These are phyloP conservation scores for Thripadectes ignobilis DNA, from an alignment of 2,797 vertebrate species.

Conservation along the genomic window DNA sequence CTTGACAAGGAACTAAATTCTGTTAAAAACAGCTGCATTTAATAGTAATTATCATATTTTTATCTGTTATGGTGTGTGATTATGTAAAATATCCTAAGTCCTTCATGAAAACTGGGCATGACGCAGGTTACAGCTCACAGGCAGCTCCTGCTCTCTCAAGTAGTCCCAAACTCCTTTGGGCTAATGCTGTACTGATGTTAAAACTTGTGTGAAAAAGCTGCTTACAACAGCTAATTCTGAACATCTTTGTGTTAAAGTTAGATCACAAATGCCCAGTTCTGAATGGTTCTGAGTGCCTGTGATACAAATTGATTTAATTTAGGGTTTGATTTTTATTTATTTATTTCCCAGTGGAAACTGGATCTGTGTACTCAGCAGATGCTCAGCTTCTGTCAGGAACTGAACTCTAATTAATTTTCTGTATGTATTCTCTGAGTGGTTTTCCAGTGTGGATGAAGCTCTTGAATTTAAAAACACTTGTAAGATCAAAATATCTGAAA, in stretches of 20 bases:
- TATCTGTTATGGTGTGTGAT: not conserved
- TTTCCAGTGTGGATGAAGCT: constrained; percentile 29
- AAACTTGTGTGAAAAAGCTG: not conserved
- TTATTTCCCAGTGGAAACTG: constrained; percentile 12
- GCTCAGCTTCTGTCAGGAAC: constrained; percentile 33
- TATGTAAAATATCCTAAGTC: not conserved
- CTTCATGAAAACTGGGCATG: not conserved
- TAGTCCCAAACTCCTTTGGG: not conserved
- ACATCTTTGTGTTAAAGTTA: not conserved
- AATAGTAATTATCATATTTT: not conserved
- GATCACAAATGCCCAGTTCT: not conserved
- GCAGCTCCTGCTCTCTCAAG: not conserved
- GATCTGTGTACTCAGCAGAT: constrained; percentile 21
- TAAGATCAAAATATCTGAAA: constrained; percentile 17
- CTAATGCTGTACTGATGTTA: rapidly evolving
- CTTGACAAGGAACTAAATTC: constrained; percentile 16
- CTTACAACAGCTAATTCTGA: not conserved
- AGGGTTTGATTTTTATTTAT: not conserved
- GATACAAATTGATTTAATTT: constrained; percentile 12
- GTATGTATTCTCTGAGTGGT: constrained; percentile 4
- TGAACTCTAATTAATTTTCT: constrained; percentile 34
- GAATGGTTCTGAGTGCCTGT: not conserved
- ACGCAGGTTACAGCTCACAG: not conserved
- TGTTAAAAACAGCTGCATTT: constrained; percentile 6
- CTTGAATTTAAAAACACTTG: constrained; percentile 17